phyloP scores from a whole-genome alignment of 2,888 invertebrate species.

The Noctua fimbriata region DNA sequence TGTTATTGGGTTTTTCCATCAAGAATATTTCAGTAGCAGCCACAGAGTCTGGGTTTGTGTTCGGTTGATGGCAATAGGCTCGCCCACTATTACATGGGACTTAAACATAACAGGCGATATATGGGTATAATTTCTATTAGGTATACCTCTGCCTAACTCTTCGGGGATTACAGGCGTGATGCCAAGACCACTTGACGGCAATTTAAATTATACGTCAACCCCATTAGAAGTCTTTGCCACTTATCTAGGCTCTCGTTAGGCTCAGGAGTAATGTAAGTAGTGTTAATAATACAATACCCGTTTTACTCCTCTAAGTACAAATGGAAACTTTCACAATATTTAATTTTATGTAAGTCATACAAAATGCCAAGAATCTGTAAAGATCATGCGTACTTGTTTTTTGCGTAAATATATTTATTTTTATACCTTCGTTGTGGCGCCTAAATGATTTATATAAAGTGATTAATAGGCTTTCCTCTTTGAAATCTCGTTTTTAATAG shows the following conservation, averaged over 20 bases:
- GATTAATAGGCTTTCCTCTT: conserved; percentile 52
- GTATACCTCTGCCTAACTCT: background rate
- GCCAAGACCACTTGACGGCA: background rate
- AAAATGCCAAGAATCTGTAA: conserved; percentile 36
- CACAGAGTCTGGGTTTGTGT: too few species aligned
- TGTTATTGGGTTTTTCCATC: too few species aligned
- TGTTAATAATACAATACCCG: background rate
- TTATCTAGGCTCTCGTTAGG: background rate
- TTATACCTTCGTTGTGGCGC: conserved; percentile 35
- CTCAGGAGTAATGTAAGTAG: background rate
- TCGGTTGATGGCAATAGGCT: too few species aligned
- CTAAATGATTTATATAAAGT: conserved; percentile 48
- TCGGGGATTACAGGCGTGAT: background rate
- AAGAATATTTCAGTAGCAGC: too few species aligned
- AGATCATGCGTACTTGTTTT: conserved; percentile 33
- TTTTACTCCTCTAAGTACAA: background rate
- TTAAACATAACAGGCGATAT: too few species aligned
- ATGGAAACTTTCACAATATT: conserved; percentile 11
- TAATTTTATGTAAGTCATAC: conserved; percentile 16
- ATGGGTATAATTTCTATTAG: too few species aligned
- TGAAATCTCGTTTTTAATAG: conserved; percentile 52
- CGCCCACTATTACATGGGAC: too few species aligned
- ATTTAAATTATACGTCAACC: too few species aligned
- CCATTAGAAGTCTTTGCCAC: background rate
- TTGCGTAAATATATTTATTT: conserved; percentile 47